These are phyloP conservation scores for Nomada flava DNA, from an alignment of 2,888 invertebrate genomes.

Conservation along the genomic window DNA sequence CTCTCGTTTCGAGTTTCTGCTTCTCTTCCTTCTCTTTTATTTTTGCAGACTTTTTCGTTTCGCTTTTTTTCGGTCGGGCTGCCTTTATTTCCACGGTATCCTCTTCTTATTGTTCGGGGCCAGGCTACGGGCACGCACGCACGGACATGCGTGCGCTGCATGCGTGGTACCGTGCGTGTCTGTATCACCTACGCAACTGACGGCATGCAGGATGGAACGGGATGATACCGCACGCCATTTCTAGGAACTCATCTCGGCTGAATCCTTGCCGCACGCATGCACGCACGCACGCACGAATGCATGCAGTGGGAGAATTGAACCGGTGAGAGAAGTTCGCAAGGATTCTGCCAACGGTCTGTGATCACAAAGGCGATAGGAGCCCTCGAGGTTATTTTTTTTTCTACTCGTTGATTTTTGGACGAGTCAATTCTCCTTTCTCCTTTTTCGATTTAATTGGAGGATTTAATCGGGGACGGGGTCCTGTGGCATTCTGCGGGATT, in stretches of 20 bases:
- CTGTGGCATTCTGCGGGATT: neutral
- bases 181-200: slow-evolving; percentile 79
- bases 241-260: slow-evolving; percentile 77
- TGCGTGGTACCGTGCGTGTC: slow-evolving; percentile 66
- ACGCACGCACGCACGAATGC: slow-evolving; percentile 59
- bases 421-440: neutral
- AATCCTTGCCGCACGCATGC: slow-evolving; percentile 68
- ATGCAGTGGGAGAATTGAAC: slow-evolving; percentile 64
- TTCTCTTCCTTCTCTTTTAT: neutral
- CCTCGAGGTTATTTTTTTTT: neutral
- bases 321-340: slow-evolving; percentile 8
- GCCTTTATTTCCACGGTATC: neutral
- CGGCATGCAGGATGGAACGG: slow-evolving; percentile 71
- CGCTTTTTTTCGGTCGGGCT: neutral
- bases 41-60: neutral
- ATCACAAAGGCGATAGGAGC: neutral
- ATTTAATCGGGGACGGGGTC: neutral
- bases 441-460: neutral
- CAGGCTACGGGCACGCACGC: slow-evolving; percentile 31
- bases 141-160: slow-evolving; percentile 44
- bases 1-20: neutral
- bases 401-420: neutral
- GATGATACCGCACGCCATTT: slow-evolving; percentile 80
- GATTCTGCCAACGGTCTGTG: neutral
- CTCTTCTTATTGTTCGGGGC: neutral